phyloP scores from a whole-genome alignment of 2,888 invertebrate species.

The Melangyna quadrimaculata region DNA sequence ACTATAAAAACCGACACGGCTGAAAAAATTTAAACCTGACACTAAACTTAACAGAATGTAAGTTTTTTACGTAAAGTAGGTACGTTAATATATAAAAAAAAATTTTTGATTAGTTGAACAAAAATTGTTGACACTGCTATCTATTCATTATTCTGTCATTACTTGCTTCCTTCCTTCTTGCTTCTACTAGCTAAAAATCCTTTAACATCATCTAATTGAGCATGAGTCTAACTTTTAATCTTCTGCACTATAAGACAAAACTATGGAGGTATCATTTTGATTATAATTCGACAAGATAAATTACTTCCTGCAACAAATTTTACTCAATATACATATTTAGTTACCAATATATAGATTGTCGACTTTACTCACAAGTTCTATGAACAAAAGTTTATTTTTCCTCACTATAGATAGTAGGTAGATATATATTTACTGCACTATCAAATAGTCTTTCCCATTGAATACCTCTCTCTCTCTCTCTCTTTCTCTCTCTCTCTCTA shows the following conservation, averaged over 20 bases:
- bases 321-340: not conserved
- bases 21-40: too few species aligned
- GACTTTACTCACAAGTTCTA: not conserved
- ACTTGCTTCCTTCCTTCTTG: not conserved
- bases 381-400: slow-evolving; percentile 4
- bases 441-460: not conserved
- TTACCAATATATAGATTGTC: not conserved
- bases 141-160: not conserved
- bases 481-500: too few species aligned
- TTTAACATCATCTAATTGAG: not conserved
- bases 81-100: too few species aligned
- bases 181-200: not conserved
- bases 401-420: too few species aligned
- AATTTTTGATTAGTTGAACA: too few species aligned
- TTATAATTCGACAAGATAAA: not conserved
- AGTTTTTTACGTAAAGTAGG: too few species aligned
- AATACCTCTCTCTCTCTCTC: not conserved
- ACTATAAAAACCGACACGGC: too few species aligned
- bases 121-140: too few species aligned
- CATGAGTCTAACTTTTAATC: not conserved
- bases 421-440: not conserved
- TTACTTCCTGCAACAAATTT: not conserved
- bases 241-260: not conserved
- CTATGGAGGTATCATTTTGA: not conserved
- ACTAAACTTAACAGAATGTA: too few species aligned